A percentile compares a stretch with the other conserved stretches of the same genome.
Evolutionary conservation across 2,888 invertebrate species (phyloP).

Genomic region (Lycocerus yunnanus): DNA sequence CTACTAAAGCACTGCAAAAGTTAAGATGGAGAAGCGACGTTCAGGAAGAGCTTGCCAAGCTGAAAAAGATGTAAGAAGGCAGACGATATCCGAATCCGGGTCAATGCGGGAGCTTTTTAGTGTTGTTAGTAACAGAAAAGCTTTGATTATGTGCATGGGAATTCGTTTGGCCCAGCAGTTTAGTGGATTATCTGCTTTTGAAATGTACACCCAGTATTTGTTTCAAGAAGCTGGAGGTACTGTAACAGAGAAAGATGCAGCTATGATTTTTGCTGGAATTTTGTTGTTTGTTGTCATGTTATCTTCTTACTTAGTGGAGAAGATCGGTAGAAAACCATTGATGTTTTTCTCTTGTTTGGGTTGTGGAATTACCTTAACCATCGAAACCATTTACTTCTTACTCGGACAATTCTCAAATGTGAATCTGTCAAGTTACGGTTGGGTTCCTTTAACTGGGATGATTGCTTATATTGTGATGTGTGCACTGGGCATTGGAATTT

Average conservation of each 20-base stretch:
- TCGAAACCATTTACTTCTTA: conserved; percentile 41
- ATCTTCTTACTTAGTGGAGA: conserved; percentile 36
- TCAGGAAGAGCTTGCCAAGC: conserved; percentile 36
- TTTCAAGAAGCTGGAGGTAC: conserved; percentile 43
- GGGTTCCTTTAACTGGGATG: conserved; percentile 47
- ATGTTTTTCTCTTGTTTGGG: conserved; percentile 37
- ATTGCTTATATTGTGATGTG: conserved; percentile 36
- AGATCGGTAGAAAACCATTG: conserved; percentile 39
- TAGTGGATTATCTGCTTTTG: conserved; percentile 40
- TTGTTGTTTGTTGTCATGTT: conserved; percentile 30
- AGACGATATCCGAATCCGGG: conserved; percentile 42
- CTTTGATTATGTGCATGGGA: conserved; percentile 41
- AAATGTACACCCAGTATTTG: conserved; percentile 42
- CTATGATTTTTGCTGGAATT: conserved; percentile 41
- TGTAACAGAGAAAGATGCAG: conserved; percentile 40
- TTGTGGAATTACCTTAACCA: conserved; percentile 33
- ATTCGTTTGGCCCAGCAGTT: conserved; percentile 43
- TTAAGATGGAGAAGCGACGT: conserved; percentile 40
- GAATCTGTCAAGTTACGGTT: conserved; percentile 37
- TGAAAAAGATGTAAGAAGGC: conserved; percentile 44
- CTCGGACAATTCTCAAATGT: conserved; percentile 33
- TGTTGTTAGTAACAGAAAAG: conserved; percentile 41
- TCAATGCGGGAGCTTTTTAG: conserved; percentile 42
- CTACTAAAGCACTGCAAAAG: conserved; percentile 37
- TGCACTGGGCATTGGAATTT: conserved; percentile 40